Base-by-base conservation (phyloP, 2,888 invertebrate genomes). In the Phortica magna region DNA sequence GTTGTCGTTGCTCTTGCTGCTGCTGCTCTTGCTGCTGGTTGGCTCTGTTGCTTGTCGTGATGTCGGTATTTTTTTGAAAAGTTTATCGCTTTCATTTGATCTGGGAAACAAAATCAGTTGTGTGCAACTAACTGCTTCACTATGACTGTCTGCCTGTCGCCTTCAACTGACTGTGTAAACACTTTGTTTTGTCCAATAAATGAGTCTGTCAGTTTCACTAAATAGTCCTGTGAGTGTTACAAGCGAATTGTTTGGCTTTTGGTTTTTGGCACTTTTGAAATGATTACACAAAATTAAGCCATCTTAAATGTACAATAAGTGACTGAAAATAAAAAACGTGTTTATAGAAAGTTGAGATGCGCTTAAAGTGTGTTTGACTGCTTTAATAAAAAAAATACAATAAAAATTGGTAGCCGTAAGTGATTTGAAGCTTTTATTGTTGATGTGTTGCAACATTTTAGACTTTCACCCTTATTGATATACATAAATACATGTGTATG, bases 51-150 rank as follows among this genome's bases (percentile, higher is more conserved):
- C 61, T 71, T 71, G 70, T 71, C 70, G 70, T 71, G 70, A 71
- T 71, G 70, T 55, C 53, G 55, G 70, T 71, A 31, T 55, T 70
- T 68, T 71, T 71, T 71, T 55, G 70, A 53, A 71, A 71, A 71
- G 70, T 71, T 71, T 71, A 71, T 71, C 70, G 53, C n/a, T 53
- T 53, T 71, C 70, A 71, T 55, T 71, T 71, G 55, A 71, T 71
- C 70, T 71, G 70, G 31, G 55, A 71, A 67, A 71, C 55, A 42
- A 71, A 71, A 71, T 71, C 70, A 71, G 70, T 71, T 71, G 70
- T 31, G 53, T 71, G 70, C 41, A 31, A 55, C 41, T 71, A 43
- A 43, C 41, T 19, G 68, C 48, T 17, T 43, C 19, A 5, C 19
- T 68, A n/a, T 43, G 68, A 39, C 68, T 68, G 4, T 68, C 10